Evolutionary conservation across 2,888 invertebrate species (phyloP).

Genomic region (Villa cingulata): DNA sequence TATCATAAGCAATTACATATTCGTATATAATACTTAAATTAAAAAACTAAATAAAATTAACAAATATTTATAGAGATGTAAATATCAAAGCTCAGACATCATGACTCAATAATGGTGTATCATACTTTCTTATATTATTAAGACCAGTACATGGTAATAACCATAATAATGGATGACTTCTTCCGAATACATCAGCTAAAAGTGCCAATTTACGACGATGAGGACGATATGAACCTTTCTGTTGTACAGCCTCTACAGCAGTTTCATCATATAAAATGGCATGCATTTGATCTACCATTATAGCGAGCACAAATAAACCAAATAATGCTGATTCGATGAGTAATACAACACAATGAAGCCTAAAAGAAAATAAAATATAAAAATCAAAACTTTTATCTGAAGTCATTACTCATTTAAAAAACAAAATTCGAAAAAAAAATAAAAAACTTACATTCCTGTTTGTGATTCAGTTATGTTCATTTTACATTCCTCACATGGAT

Average conservation of each 20-base stretch:
- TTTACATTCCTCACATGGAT: slow-evolving; percentile 52
- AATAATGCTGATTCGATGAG: slow-evolving; percentile 70
- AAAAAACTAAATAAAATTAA: too few species aligned
- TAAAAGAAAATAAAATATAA: slow-evolving; percentile 23
- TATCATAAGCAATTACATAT: too few species aligned
- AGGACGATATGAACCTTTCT: slow-evolving; percentile 49
- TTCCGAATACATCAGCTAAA: slow-evolving; percentile 64
- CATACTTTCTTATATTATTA: slow-evolving; percentile 35
- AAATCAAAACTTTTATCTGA: too few species aligned
- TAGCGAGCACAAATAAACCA: slow-evolving; percentile 76
- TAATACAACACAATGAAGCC: slow-evolving; percentile 70
- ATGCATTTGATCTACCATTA: slow-evolving; percentile 73
- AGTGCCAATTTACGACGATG: slow-evolving; percentile 50
- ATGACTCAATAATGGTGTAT: slow-evolving; percentile 33
- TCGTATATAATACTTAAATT: too few species aligned
- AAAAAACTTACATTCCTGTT: slow-evolving; percentile 52
- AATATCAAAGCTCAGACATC: too few species aligned
- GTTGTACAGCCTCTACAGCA: slow-evolving; percentile 62
- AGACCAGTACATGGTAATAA: slow-evolving; percentile 51
- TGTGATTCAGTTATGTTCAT: slow-evolving; percentile 52
- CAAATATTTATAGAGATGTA: too few species aligned
- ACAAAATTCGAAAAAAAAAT: too few species aligned
- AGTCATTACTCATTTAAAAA: too few species aligned
- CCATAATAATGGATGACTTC: slow-evolving; percentile 58
- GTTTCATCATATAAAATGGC: slow-evolving; percentile 76